Evolutionary conservation across 1,140 invertebrate species (phyloP).

Genomic region (Streblospio benedicti): DNA sequence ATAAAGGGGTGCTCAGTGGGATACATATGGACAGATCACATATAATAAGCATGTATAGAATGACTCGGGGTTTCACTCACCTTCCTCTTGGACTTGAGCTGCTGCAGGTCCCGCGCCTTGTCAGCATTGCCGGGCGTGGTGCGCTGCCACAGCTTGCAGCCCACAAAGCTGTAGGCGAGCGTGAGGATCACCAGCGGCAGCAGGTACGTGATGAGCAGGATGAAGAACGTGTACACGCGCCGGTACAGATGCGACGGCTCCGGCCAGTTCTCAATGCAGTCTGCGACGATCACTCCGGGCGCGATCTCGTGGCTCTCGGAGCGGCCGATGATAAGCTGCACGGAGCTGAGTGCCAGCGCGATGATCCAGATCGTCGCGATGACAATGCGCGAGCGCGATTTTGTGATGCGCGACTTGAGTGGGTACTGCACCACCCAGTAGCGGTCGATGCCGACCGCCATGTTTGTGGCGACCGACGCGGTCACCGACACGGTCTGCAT

Average conservation of each 20-base stretch:
- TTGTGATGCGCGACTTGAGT: conserved; percentile 25
- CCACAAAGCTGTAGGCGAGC: conserved; percentile 48
- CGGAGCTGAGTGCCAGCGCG: conserved; percentile 40
- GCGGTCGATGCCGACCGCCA: conserved; percentile 42
- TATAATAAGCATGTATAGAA: too few relatives aligned
- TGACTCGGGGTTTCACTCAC: too few relatives aligned
- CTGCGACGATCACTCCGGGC: conserved; percentile 1
- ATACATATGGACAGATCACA: too few relatives aligned
- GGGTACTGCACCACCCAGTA: conserved; percentile 38
- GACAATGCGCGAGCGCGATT: conserved; percentile 31
- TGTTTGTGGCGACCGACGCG: conserved; percentile 41
- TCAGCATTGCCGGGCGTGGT: conserved; percentile 51
- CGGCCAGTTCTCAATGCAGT: conserved; percentile 34
- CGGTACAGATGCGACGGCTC: conserved; percentile 20
- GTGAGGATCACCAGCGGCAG: conserved; percentile 49
- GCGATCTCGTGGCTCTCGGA: conserved; percentile 19
- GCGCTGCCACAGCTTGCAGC: conserved; percentile 43
- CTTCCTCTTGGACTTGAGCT: conserved; percentile 50
- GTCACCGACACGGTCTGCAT: conserved; percentile 37
- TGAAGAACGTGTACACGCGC: conserved; percentile 46
- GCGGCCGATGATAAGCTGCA: conserved; percentile 46
- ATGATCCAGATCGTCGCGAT: conserved; percentile 49
- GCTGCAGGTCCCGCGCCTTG: conserved; percentile 45
- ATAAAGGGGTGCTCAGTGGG: too few relatives aligned
- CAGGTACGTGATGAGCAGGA: conserved; percentile 50